A percentile compares a stretch with the other conserved stretches of the same genome.
These are phyloP conservation scores for Drosophila busckii DNA, from an alignment of 1,140 invertebrate species.

Conservation along the genomic window DNA sequence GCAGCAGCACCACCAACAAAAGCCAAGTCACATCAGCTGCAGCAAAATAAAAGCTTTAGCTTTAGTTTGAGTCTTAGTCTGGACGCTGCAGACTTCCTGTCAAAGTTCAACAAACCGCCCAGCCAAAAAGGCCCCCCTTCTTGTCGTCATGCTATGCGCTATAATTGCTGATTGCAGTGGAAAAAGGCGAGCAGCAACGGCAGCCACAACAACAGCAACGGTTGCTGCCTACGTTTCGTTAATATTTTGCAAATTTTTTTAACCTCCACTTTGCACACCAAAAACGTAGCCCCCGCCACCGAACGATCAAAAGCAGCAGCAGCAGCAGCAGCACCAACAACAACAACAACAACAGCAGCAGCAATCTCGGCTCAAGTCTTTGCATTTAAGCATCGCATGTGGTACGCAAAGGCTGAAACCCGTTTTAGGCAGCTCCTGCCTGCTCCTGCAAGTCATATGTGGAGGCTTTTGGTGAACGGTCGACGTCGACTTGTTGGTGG, in stretches of 20 bases:
- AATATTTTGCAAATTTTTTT: slow-evolving; percentile 76
- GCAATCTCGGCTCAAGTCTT: slow-evolving; percentile 31
- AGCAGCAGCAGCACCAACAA: slow-evolving; percentile 33
- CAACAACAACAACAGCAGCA: slow-evolving; percentile 32
- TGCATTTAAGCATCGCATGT: slow-evolving; percentile 25
- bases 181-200: slow-evolving; percentile 67
- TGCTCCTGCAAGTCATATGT: slow-evolving; percentile 50
- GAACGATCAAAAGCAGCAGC: slow-evolving; percentile 29
- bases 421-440: slow-evolving; percentile 11
- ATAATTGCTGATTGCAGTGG: slow-evolving; percentile 71
- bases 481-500: slow-evolving; percentile 25
- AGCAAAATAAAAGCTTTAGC: slow-evolving; percentile 22
- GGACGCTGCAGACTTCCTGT: slow-evolving; percentile 57
- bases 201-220: slow-evolving; percentile 38
- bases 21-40: slow-evolving; percentile 41
- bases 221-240: slow-evolving; percentile 69
- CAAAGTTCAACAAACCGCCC: slow-evolving; percentile 74
- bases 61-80: slow-evolving; percentile 41
- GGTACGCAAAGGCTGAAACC: slow-evolving; percentile 31
- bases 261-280: slow-evolving; percentile 70
- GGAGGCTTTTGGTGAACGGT: slow-evolving; percentile 38
- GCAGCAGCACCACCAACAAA: slow-evolving; percentile 38
- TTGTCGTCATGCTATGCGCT: slow-evolving; percentile 32
- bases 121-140: slow-evolving; percentile 35
- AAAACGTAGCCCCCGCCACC: slow-evolving; percentile 23